phyloP scores from a whole-genome alignment of 2,888 invertebrate species.

The Mechanitis mazaeus region DNA sequence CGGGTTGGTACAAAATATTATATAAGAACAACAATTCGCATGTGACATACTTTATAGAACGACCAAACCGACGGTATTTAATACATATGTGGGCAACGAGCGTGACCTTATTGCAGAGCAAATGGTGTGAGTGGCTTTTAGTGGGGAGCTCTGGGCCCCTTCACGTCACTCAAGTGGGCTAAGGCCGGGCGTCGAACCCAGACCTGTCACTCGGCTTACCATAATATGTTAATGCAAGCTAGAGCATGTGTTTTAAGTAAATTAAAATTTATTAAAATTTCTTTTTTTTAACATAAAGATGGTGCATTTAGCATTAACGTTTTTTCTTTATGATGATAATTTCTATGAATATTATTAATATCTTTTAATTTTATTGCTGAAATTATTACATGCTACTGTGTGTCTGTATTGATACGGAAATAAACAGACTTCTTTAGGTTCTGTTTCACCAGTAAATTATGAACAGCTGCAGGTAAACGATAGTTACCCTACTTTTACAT shows the following conservation, averaged over 20 bases:
- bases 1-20: too few species aligned
- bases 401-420: too few species aligned
- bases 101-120: slow-evolving; percentile 48
- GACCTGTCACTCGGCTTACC: slow-evolving; percentile 29
- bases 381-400: too few species aligned
- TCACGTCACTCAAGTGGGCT: slow-evolving; percentile 72
- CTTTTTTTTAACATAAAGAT: neutral
- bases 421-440: too few species aligned
- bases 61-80: slow-evolving; percentile 19
- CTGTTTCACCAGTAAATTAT: too few species aligned
- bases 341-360: too few species aligned
- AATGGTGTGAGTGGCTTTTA: slow-evolving; percentile 38
- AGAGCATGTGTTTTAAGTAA: slow-evolving; percentile 1
- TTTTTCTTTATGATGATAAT: too few species aligned
- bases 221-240: neutral
- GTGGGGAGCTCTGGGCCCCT: slow-evolving; percentile 45
- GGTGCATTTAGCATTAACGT: too few species aligned
- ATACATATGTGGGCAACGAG: slow-evolving; percentile 22
- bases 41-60: neutral
- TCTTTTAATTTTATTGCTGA: too few species aligned
- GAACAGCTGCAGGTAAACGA: too few species aligned
- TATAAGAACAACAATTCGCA: neutral
- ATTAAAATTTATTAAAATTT: neutral
- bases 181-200: slow-evolving; percentile 70
- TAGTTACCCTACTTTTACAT: slow-evolving; percentile 19